Evolutionary conservation across 2,888 invertebrate genomes (phyloP), one percentile per base, ranked within the genome.

Genomic region (Branchinecta sandiegonensis): DNA sequence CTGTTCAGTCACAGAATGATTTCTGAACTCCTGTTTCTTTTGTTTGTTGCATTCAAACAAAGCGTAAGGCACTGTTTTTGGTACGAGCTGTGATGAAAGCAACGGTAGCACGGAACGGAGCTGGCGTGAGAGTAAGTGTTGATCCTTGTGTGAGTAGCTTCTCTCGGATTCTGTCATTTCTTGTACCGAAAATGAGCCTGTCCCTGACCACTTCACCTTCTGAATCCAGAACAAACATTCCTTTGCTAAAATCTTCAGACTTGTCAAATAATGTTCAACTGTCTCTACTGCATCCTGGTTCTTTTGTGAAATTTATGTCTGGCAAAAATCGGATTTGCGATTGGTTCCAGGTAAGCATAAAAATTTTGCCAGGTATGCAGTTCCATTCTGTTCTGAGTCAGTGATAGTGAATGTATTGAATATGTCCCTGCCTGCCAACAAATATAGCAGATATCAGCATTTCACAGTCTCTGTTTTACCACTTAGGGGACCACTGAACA

Each of bases 81-180:
- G 23, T 23, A 2, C 23, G 23, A 23, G 23, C 23, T 2, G 1
- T 23, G 23, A 23, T 23, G 23, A 23, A 23, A 23, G 23, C 23
- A 23, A 23, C 23, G 23, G 23, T 23, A 23, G 23, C 3, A 23
- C 23, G 23, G 23, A 3, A 1, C 23, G 23, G 23, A 56, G 56
- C 56, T 8, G 56, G n/a, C 8, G 56, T 50, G 56, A 4, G 56
- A 14, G 56, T 50, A 50, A 50, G 7, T 50, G 56, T 50, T 50
- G 56, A 50, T 50, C 56, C 56, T 50, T 50, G 56, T 50, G 56
- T 7, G 14, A 50, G 56, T 50, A 50, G 14, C 56, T 50, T 50
- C 56, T 50, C 56, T 50, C 56, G 13, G 56, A 50, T 50, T 50
- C 56, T 50, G 56, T 50, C 56, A 50, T 50, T 50, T 50, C 56